phyloP scores from a whole-genome alignment of 2,797 vertebrate genomes.

The Simalia tracyae region DNA sequence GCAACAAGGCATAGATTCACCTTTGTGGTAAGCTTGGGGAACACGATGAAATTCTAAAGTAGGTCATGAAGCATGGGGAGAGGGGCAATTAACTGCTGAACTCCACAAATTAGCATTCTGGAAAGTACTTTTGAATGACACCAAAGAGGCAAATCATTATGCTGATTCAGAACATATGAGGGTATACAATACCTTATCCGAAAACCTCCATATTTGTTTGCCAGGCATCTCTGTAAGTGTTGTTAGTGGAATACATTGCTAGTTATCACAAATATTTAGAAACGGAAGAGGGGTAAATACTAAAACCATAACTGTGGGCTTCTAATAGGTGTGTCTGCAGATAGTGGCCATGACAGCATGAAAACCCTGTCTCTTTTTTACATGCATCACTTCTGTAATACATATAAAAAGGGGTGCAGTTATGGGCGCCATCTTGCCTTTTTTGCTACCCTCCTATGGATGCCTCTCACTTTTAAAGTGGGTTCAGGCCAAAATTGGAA shows the following conservation, averaged over 20 bases:
- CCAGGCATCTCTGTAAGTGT: neutral
- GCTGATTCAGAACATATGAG: neutral
- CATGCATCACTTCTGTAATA: neutral
- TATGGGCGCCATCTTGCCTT: neutral
- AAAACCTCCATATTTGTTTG: neutral
- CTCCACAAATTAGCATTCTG: neutral
- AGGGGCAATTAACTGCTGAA: neutral
- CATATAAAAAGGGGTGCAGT: neutral
- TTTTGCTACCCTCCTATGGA: neutral
- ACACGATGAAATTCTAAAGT: conserved; percentile 4
- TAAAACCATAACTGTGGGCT: neutral
- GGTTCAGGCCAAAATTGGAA: neutral
- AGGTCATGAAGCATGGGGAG: neutral
- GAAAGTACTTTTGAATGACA: neutral
- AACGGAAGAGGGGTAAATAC: neutral
- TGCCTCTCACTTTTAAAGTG: neutral
- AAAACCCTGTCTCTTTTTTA: neutral
- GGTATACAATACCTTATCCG: neutral
- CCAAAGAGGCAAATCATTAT: neutral
- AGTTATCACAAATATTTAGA: neutral
- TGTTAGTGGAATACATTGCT: neutral
- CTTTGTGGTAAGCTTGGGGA: conserved; percentile 9
- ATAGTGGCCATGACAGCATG: neutral
- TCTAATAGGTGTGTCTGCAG: neutral
- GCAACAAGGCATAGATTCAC: conserved; percentile 17